phyloP scores from a whole-genome alignment of 2,888 invertebrate genomes.

The Caradrina kadenii region DNA sequence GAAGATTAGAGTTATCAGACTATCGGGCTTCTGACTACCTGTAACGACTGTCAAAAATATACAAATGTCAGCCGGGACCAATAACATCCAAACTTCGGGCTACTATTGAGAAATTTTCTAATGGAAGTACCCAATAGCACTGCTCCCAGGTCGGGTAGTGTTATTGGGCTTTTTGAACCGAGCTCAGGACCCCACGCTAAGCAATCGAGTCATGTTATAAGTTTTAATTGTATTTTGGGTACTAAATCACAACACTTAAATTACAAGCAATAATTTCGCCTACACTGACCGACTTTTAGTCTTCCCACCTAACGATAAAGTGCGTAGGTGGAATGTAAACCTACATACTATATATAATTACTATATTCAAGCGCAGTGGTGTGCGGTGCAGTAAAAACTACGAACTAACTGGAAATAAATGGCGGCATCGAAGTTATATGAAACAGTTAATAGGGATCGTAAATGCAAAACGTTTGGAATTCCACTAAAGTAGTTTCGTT shows the following conservation, averaged over 20 bases:
- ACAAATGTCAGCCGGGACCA: no score
- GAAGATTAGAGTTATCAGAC: no score
- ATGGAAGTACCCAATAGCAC: no score
- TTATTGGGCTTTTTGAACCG: no score
- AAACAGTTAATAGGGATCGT: conserved; percentile 56
- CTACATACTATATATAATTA: conserved; percentile 53
- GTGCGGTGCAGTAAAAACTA: conserved; percentile 42
- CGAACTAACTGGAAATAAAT: conserved; percentile 47
- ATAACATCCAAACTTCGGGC: no score
- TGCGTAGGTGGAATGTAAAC: conserved; percentile 49
- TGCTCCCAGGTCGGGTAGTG: no score
- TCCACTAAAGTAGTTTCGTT: conserved; percentile 49
- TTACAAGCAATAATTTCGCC: conserved; percentile 45
- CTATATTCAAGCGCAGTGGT: conserved; percentile 43
- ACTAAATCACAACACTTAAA: conserved; percentile 39
- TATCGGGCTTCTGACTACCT: no score
- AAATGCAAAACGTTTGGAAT: conserved; percentile 51
- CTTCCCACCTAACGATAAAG: conserved; percentile 26
- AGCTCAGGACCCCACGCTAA: no score
- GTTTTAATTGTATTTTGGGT: conserved; percentile 20
- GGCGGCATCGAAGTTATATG: conserved; percentile 45
- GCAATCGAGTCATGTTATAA: not conserved
- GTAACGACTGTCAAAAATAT: no score
- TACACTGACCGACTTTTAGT: conserved; percentile 44
- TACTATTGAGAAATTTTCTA: no score